phyloP scores from a whole-genome alignment of 2,797 vertebrate genomes.

The Bufotes viridis region DNA sequence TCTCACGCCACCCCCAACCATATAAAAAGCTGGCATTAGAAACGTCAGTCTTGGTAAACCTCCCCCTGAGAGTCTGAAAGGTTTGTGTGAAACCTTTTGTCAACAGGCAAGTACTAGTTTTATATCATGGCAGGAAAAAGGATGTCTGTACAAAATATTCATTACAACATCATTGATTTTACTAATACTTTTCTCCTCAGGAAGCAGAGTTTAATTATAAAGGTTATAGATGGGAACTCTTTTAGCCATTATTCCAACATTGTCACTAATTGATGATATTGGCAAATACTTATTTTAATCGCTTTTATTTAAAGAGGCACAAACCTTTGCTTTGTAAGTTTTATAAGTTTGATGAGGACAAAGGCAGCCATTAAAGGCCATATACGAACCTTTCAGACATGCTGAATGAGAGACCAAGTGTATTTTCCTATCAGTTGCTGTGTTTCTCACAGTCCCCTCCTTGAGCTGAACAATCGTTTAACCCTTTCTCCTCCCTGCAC shows the following conservation, averaged over 20 bases:
- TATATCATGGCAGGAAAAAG: conserved; percentile 25
- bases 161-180: conserved; percentile 44
- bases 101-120: conserved; percentile 21
- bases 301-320: neutral
- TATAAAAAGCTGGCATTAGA: no score
- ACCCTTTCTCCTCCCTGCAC: no score
- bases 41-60: no score
- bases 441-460: no score
- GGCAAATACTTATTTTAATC: neutral
- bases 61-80: neutral
- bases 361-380: no score
- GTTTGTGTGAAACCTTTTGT: neutral
- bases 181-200: conserved; percentile 24
- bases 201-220: conserved; percentile 42
- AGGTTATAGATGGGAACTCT: neutral
- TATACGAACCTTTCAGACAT: no score
- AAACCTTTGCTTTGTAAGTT: neutral
- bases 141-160: conserved; percentile 32
- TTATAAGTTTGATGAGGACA: neutral
- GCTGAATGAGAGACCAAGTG: no score
- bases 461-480: no score
- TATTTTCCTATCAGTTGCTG: no score
- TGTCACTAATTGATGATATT: neutral
- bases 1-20: no score
- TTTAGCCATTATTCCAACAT: neutral